phyloP scores from a whole-genome alignment of 53 echinoderm and acorn worm genomes.

The Glandiceps talaboti region DNA sequence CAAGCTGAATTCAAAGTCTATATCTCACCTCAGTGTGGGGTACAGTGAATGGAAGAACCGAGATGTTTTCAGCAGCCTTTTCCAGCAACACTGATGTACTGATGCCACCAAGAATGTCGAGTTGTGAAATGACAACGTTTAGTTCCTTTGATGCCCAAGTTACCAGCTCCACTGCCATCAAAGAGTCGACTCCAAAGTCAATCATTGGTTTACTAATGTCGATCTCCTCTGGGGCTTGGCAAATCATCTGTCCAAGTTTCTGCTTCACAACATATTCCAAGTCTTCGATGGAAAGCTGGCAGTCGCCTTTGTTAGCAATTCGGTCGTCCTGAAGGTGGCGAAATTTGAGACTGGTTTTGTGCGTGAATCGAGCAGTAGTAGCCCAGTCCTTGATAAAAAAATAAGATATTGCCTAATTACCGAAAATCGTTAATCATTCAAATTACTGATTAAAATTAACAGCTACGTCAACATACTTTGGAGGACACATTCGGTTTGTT shows the following conservation, averaged over 20 bases:
- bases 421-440: no score
- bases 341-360: slow-evolving; percentile 53
- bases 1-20: no score
- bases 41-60: no score
- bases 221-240: slow-evolving; percentile 70
- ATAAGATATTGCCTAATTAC: no score
- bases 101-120: no score
- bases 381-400: slow-evolving; percentile 60
- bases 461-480: background rate
- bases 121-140: slow-evolving; percentile 72
- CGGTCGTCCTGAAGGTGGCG: slow-evolving; percentile 50
- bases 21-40: no score
- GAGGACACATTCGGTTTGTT: background rate
- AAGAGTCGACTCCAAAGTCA: slow-evolving; percentile 89
- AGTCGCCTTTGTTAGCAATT: slow-evolving; percentile 38
- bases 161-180: slow-evolving; percentile 96
- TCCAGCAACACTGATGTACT: no score
- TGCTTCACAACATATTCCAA: slow-evolving; percentile 49
- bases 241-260: slow-evolving; percentile 78
- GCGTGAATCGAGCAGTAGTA: slow-evolving; percentile 28
- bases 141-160: slow-evolving; percentile 84
- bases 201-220: slow-evolving; percentile 91
- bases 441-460: background rate
- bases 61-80: no score
- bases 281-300: slow-evolving; percentile 46